Evolutionary conservation across 2,888 invertebrate genomes (phyloP).

Genomic region (Pherbina coryleti): DNA sequence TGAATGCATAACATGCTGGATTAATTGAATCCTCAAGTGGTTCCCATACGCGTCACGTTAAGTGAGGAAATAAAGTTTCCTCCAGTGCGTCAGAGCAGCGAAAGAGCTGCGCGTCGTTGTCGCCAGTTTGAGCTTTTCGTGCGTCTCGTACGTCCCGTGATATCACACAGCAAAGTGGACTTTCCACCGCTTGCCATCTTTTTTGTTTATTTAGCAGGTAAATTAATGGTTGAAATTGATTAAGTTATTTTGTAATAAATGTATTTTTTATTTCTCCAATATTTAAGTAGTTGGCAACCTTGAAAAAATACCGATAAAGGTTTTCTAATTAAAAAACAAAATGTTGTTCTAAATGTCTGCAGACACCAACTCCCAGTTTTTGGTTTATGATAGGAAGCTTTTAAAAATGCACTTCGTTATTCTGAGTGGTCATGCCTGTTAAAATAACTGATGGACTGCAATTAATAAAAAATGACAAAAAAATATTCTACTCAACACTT

Average conservation of each 20-base stretch:
- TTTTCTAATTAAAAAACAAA: no score
- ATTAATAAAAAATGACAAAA: no score
- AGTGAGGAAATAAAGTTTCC: background rate
- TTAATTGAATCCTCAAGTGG: conserved; percentile 42
- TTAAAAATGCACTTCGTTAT: no score
- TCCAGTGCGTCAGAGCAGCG: background rate
- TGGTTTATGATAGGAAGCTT: no score
- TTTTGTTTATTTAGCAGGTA: conserved; percentile 36
- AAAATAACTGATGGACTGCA: no score
- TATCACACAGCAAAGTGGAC: conserved; percentile 26
- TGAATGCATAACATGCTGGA: background rate
- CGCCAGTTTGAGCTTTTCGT: background rate
- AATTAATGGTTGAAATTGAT: background rate
- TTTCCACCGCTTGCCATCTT: background rate
- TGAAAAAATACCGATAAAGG: no score
- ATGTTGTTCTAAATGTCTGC: no score
- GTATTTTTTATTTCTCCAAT: no score
- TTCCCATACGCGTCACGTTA: conserved; percentile 8
- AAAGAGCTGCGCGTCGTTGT: background rate
- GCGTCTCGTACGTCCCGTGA: conserved; percentile 31
- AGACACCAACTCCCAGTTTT: no score
- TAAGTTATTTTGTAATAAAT: background rate
- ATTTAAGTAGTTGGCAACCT: no score
- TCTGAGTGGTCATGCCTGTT: no score
- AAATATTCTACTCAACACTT: no score